Conservation (phyloP, 2,113 vertebrate species). For the Oceanites oceanicus region DNA sequence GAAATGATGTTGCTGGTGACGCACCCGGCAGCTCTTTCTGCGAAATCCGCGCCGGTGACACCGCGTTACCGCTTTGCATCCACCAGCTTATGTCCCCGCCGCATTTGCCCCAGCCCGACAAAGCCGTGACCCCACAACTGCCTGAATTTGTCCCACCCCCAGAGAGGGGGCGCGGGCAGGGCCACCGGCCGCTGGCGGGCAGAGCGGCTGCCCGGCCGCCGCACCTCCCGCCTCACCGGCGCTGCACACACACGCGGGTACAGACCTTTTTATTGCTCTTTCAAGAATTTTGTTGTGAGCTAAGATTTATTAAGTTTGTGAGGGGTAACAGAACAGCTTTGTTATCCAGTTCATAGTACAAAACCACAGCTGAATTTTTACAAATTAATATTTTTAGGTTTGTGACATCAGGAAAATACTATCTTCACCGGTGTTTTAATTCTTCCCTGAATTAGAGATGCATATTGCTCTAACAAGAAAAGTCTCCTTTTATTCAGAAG, state of each 20-base stretch:
- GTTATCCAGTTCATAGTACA: neutral
- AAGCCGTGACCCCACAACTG: fast-evolving
- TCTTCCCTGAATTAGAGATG: slow-evolving; percentile 14
- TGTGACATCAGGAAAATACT: neutral
- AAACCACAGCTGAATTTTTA: neutral
- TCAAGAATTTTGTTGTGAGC: neutral
- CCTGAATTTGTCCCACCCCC: too few species aligned
- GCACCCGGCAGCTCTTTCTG: fast-evolving
- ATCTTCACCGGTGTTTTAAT: neutral
- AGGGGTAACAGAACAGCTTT: neutral
- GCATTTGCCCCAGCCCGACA: fast-evolving
- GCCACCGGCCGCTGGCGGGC: fast-evolving
- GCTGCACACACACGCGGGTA: neutral
- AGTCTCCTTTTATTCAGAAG: neutral
- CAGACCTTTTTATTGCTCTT: fast-evolving
- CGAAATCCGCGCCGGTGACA: fast-evolving
- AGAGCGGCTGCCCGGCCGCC: fast-evolving
- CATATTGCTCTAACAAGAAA: neutral
- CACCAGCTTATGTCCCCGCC: too few species aligned
- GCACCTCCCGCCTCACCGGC: fast-evolving
- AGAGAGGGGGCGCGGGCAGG: fast-evolving
- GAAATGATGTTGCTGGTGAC: fast-evolving
- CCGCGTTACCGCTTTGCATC: fast-evolving
- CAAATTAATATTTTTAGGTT: neutral
- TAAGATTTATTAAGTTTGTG: neutral